These are phyloP conservation scores for Rhinella marina DNA, from an alignment of 2,797 vertebrate genomes.

Conservation along the genomic window DNA sequence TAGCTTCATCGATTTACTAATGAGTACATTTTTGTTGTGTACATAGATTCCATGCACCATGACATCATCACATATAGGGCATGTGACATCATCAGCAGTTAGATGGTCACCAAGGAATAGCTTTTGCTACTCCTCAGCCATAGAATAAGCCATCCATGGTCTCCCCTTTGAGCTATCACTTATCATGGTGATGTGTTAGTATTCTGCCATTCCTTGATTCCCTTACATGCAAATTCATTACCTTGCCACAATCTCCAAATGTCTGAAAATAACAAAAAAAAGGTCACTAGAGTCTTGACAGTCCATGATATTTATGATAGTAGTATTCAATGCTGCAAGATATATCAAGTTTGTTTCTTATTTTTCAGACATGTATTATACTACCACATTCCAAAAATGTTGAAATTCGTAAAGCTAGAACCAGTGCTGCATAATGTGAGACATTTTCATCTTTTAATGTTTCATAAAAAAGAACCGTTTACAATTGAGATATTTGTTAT, in stretches of 20 bases:
- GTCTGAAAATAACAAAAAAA: constrained; percentile 33
- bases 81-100: constrained; percentile 5
- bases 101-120: background rate
- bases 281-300: constrained; percentile 20
- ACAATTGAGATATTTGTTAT: constrained; percentile 46
- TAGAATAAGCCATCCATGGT: background rate
- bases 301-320: constrained; percentile 34
- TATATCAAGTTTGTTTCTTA: constrained; percentile 63
- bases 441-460: constrained; percentile 62
- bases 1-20: background rate
- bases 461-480: constrained; percentile 55
- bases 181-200: constrained; percentile 11
- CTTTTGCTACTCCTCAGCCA: constrained; percentile 1
- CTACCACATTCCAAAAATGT: constrained; percentile 61
- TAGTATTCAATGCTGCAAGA: constrained; percentile 46
- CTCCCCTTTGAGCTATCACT: background rate
- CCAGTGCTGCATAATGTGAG: constrained; percentile 63
- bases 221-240: constrained; percentile 19
- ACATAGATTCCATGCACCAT: constrained; percentile 1
- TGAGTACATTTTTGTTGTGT: background rate
- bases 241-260: constrained; percentile 31
- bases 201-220: background rate
- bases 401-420: constrained; percentile 63
- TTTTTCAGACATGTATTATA: constrained; percentile 64
- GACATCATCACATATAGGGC: constrained; percentile 7